Evolutionary conservation across 2,888 invertebrate genomes (phyloP).

Genomic region (Erynnis tages): DNA sequence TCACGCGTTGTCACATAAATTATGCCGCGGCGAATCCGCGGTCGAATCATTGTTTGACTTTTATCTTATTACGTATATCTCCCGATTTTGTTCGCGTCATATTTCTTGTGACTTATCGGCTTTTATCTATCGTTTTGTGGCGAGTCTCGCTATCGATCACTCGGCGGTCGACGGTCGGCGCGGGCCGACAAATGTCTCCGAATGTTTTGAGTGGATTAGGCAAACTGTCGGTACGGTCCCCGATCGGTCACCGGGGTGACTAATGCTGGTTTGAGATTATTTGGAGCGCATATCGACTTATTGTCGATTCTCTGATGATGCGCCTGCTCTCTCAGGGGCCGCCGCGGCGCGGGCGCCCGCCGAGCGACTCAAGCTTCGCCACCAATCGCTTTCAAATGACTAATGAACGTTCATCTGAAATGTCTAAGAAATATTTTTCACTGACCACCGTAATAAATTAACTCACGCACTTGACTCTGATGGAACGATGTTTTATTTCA

Average conservation of each 20-base stretch:
- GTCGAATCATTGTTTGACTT: constrained; percentile 82
- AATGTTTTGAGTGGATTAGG: constrained; percentile 80
- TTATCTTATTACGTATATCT: constrained; percentile 81
- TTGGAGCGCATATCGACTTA: constrained; percentile 73
- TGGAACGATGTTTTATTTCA: constrained; percentile 62
- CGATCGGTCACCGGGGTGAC: constrained; percentile 61
- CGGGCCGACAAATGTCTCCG: constrained; percentile 76
- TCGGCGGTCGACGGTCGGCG: no score
- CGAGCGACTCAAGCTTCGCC: constrained; percentile 43
- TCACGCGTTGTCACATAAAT: constrained; percentile 82
- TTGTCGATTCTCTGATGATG: constrained; percentile 76
- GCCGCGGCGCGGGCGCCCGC: constrained; percentile 36
- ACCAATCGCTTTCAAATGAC: constrained; percentile 48
- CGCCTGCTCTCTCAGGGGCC: constrained; percentile 40
- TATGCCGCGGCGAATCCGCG: constrained; percentile 82
- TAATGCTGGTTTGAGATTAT: constrained; percentile 70
- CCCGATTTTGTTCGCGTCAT: constrained; percentile 82
- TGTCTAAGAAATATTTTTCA: constrained; percentile 64
- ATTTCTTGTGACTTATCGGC: constrained; percentile 80
- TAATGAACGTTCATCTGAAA: constrained; percentile 64
- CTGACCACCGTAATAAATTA: constrained; percentile 70
- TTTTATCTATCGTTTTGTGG: constrained; percentile 81
- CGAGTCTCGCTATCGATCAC: constrained; percentile 78
- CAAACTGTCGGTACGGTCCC: constrained; percentile 58
- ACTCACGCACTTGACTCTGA: constrained; percentile 65